Base-by-base conservation (phyloP, 2,113 vertebrate genomes). In the Dasypus novemcinctus region DNA sequence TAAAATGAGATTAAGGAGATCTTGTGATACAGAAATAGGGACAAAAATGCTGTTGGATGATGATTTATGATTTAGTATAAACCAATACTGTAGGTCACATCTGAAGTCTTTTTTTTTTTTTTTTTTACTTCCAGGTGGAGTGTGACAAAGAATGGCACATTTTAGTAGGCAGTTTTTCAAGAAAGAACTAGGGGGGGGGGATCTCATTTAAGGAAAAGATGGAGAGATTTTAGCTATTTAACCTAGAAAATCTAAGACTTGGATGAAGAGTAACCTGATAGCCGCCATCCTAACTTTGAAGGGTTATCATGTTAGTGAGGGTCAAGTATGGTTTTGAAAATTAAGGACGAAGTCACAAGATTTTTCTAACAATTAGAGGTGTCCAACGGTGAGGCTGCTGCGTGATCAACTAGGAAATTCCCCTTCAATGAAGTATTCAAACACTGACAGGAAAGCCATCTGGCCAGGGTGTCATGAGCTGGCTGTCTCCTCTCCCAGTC, bases 51-150 rank as follows among this genome's bases (percentile, higher is more conserved):
- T 9, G 31, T 36, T 31, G 20, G 14, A 38, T 59, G 59, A 12
- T 91, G 29, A 63, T 43, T 93, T 91, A 64, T 54, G 38, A 43
- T 33, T 72, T 93, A 66, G 46, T 76, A 57, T 84, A 83, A 94
- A 54, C 6, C 27, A 52, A 10, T 59, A 33, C 9, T 57, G 0
- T 49, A 87, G n/a, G 87, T 79, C 33, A 71, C 6, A 87, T 33
- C 43, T 89, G 41, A 84, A 84, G n/a, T 76, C 1, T 94, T 38
- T 54, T 17, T 69, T 79, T 17, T 94, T 38, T 54, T 17, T 69
- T 79, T 17, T 46, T 59, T 89, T 3, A 81, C 25, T 49, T 87
- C 14, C 71, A 54, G 0, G 7, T 85, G 5, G 9, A 52, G 5
- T 82, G n/a, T 83, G 43, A 78, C 54, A 63, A 27, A 66, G 75